These are phyloP conservation scores for Deroplatys truncata DNA, from an alignment of 2,888 invertebrate species.

Conservation along the genomic window DNA sequence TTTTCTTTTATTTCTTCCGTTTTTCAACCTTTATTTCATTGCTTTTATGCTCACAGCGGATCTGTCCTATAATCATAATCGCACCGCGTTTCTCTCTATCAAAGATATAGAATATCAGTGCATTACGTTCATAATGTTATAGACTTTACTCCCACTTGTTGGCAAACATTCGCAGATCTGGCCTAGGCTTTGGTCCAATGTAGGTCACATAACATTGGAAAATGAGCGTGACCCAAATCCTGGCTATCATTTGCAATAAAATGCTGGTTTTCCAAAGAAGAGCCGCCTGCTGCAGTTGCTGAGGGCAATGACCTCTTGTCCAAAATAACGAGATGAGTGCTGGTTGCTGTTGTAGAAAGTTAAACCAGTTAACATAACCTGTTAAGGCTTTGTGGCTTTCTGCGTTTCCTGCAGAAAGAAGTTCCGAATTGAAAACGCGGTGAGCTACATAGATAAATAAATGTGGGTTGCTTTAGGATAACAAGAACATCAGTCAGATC, in stretches of 20 bases:
- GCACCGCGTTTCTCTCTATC: too few relatives aligned
- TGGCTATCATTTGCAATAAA: background rate
- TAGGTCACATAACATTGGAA: background rate
- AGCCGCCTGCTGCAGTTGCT: background rate
- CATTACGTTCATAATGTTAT: too few relatives aligned
- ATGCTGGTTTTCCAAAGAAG: too few relatives aligned
- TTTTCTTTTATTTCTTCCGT: background rate
- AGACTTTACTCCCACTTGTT: too few relatives aligned
- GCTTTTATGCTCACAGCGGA: too few relatives aligned
- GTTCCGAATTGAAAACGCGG: background rate
- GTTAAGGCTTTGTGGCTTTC: background rate
- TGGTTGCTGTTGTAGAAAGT: background rate
- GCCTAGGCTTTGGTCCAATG: background rate
- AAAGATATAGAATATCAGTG: too few relatives aligned
- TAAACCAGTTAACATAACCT: background rate
- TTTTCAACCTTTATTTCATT: background rate
- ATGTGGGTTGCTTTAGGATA: too few relatives aligned
- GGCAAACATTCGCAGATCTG: too few relatives aligned
- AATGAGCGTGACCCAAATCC: background rate
- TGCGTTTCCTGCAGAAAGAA: background rate
- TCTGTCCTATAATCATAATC: too few relatives aligned
- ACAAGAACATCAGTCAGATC: too few relatives aligned
- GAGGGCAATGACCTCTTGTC: background rate
- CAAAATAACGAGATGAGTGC: background rate
- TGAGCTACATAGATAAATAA: background rate